Conservation (phyloP, 2,797 vertebrate genomes). For the Trichosurus vulpecula region DNA sequence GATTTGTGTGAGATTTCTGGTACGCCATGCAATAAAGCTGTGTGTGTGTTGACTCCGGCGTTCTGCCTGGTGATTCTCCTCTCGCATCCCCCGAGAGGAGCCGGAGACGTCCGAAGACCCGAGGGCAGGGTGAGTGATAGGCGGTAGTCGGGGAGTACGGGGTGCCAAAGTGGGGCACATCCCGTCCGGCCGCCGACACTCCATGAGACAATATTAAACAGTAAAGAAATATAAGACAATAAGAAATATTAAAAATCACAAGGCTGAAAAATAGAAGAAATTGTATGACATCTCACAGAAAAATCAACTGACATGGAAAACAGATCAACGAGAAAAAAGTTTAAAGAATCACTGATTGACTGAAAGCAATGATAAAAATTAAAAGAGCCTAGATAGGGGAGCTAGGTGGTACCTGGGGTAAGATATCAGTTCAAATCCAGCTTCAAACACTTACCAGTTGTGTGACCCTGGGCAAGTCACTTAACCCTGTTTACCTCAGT, state of each 20-base stretch:
- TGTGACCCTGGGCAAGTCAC: background rate
- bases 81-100: too few species aligned
- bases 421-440: background rate
- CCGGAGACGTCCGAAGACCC: too few species aligned
- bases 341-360: background rate
- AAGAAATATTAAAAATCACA: background rate
- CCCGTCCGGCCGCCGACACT: too few species aligned
- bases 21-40: too few species aligned
- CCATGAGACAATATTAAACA: background rate
- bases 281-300: background rate
- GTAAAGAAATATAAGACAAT: background rate
- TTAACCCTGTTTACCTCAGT: too few species aligned
- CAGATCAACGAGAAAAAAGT: background rate
- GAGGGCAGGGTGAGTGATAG: too few species aligned
- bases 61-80: too few species aligned
- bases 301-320: background rate
- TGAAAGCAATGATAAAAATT: background rate
- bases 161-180: too few species aligned
- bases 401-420: background rate
- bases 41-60: too few species aligned
- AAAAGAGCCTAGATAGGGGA: background rate
- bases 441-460: background rate
- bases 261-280: background rate
- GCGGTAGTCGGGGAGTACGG: too few species aligned
- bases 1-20: too few species aligned